Evolutionary conservation across 2,888 invertebrate genomes (phyloP), one percentile per base, ranked within the genome.

Genomic region (Polia nebulosa): DNA sequence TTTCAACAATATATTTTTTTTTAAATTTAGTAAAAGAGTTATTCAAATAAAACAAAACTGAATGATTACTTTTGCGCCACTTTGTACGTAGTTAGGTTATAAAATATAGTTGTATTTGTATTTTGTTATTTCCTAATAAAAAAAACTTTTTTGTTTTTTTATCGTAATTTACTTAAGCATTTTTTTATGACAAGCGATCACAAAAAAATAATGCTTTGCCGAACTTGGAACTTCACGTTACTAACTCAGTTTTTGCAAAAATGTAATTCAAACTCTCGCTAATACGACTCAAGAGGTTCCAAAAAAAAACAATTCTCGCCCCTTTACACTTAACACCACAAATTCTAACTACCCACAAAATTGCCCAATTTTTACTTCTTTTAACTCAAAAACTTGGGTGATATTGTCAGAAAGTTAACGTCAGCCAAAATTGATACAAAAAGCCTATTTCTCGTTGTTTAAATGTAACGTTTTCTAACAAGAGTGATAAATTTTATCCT

Each of bases 401-500:
- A 72, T 76, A 78, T 64, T 76, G 69, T 76, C 73, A 72, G 49
- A 75, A 72, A 78, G 72, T 78, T 73, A 71, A 55, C 47, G 63
- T 62, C 44, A 27, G 13, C 29, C 29, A 27, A 72, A 78, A 83
- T 78, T 83, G 75, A 82, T 80, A 83, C 78, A 78, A 72, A 81
- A 67, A 6, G 52, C 53, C 47, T 51, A 76, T 78, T 69, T 69
- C 44, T 58, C 62, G 55, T 76, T 74, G 53, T 76, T 79, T 70
- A 74, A 77, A 82, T 68, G 76, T 71, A 62, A 73, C 72, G 71
- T 75, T 76, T 77, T 69, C 66, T 64, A 82, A 79, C 73, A 76
- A 74, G 65, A 60, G 36, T 66, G 11, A 84, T 82, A 82, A 84
- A 84, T 84, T 75, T 62, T 57, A 66, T 55, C 56, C 64, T 27